Evolutionary conservation across 2,888 invertebrate species (phyloP).

Genomic region (Apodemia hepburni): DNA sequence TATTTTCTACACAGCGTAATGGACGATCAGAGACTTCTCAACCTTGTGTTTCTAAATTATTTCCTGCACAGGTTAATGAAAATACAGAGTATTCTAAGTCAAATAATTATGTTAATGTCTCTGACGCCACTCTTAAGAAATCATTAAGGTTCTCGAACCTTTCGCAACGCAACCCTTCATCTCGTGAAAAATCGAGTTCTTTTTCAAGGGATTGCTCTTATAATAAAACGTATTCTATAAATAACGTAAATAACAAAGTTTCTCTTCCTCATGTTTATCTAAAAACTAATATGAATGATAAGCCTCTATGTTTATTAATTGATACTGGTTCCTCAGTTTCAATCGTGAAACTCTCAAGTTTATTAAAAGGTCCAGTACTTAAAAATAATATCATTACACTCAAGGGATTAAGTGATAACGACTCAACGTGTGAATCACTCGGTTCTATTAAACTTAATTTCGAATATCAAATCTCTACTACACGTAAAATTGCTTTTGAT

Average conservation of each 20-base stretch:
- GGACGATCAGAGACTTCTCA: background rate
- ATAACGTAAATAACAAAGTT: constrained; percentile 1
- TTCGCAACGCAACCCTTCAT: background rate
- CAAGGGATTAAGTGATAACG: background rate
- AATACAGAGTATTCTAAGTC: background rate
- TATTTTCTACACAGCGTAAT: background rate
- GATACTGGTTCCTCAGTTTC: constrained; percentile 12
- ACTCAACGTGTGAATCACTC: background rate
- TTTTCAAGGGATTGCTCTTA: background rate
- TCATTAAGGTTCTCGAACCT: background rate
- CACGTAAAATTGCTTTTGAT: constrained; percentile 1
- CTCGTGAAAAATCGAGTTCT: background rate
- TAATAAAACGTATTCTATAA: background rate
- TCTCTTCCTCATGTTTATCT: background rate
- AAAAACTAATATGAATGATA: constrained; percentile 4
- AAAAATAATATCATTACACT: background rate
- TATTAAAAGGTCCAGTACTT: constrained; percentile 5
- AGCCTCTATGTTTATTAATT: constrained; percentile 10
- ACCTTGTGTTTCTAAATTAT: constrained; percentile 1
- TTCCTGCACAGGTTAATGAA: background rate
- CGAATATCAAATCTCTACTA: background rate
- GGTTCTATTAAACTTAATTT: constrained; percentile 5
- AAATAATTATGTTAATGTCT: constrained; percentile 1
- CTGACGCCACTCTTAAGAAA: background rate
- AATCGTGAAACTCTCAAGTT: background rate